Evolutionary conservation across 2,113 vertebrate genomes (phyloP).

Genomic region (Cinclus cinclus): DNA sequence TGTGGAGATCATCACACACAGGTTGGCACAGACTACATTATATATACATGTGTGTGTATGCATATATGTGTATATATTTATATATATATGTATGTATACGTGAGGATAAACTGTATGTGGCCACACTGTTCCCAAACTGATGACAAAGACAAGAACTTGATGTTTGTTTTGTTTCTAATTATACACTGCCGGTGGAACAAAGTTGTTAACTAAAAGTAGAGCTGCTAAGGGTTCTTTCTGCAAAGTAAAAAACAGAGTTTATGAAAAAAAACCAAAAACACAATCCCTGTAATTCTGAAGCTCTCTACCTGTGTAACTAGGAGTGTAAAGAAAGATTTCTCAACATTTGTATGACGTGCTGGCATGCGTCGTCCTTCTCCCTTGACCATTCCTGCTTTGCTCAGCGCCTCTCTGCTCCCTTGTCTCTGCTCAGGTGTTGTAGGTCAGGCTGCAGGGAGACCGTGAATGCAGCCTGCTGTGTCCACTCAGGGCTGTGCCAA

Average conservation of each 20-base stretch:
- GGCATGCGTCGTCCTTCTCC: not conserved
- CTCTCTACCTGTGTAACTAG: not conserved
- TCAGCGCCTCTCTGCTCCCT: rapidly evolving
- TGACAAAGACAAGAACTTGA: not conserved
- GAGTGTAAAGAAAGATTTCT: not conserved
- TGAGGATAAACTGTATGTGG: rapidly evolving
- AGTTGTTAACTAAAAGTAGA: not conserved
- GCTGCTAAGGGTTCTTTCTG: not conserved
- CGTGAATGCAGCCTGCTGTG: rapidly evolving
- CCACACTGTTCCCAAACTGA: rapidly evolving
- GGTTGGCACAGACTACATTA: not conserved
- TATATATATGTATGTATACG: not conserved
- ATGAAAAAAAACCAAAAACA: not conserved
- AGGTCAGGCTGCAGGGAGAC: not conserved
- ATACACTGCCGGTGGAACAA: not conserved
- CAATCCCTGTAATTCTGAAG: rapidly evolving
- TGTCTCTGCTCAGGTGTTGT: rapidly evolving
- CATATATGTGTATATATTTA: too few species aligned
- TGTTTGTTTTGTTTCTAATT: not conserved
- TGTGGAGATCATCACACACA: rapidly evolving
- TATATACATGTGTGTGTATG: too few species aligned
- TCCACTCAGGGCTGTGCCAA: not conserved
- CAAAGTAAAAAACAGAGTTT: not conserved
- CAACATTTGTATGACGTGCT: not conserved
- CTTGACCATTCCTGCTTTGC: not conserved